Percentiles rank a stretch among this genome's conserved stretches.
phyloP scores from a whole-genome alignment of 1,140 invertebrate species.

The Homalodisca vitripennis region DNA sequence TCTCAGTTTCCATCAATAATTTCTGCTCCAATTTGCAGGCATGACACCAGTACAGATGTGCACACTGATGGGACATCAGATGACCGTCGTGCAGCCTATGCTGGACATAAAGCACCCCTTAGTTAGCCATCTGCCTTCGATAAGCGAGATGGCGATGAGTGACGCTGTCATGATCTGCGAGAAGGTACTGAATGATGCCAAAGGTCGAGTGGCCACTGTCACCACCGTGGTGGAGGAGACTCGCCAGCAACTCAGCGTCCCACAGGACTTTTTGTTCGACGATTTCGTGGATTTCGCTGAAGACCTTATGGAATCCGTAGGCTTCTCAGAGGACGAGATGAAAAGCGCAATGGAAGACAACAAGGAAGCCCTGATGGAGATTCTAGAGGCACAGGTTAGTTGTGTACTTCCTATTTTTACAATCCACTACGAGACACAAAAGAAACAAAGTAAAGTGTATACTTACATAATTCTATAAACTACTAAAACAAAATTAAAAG shows the following conservation, averaged over 20 bases:
- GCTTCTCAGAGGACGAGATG: not conserved
- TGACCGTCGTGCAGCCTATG: constrained; percentile 2
- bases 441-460: too few relatives aligned
- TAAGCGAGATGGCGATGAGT: constrained; percentile 14
- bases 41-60: constrained; percentile 18
- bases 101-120: constrained; percentile 16
- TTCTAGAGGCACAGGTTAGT: too few relatives aligned
- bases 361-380: too few relatives aligned
- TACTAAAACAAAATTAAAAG: too few relatives aligned
- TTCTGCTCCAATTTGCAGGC: too few relatives aligned
- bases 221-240: constrained; percentile 4
- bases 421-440: too few relatives aligned
- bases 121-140: constrained; percentile 4
- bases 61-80: constrained; percentile 18
- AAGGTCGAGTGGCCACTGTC: not conserved
- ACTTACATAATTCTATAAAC: too few relatives aligned
- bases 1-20: too few relatives aligned
- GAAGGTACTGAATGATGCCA: constrained; percentile 13
- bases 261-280: not conserved
- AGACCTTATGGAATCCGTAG: constrained; percentile 4
- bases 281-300: not conserved
- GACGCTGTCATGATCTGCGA: constrained; percentile 22
- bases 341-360: constrained; percentile 1
- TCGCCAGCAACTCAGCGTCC: not conserved
- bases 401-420: too few relatives aligned